Evolutionary conservation across 2,797 vertebrate genomes (phyloP).

Genomic region (Coilia nasus): DNA sequence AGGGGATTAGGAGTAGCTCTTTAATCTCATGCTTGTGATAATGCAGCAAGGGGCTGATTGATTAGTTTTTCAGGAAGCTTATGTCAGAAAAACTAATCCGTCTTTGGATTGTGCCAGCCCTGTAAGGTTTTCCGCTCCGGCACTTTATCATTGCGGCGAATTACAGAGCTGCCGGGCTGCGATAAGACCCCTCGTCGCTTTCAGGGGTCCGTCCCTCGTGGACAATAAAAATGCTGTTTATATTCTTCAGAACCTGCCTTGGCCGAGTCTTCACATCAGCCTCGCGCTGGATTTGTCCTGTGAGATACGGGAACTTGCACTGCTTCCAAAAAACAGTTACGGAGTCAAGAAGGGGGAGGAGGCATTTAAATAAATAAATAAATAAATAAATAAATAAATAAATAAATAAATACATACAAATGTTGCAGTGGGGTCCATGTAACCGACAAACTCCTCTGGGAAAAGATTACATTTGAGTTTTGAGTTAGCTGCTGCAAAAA

Average conservation of each 20-base stretch:
- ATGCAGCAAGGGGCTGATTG: slow-evolving; percentile 89
- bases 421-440: slow-evolving; percentile 41
- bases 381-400: neutral
- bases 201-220: slow-evolving; percentile 77
- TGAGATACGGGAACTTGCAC: slow-evolving; percentile 43
- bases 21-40: slow-evolving; percentile 88
- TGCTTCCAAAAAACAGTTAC: slow-evolving; percentile 23
- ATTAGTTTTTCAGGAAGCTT: slow-evolving; percentile 96
- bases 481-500: slow-evolving; percentile 63
- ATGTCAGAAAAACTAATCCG: slow-evolving; percentile 95
- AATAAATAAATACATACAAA: neutral
- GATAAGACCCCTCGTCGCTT: slow-evolving; percentile 89
- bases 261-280: slow-evolving; percentile 78
- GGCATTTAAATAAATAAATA: slow-evolving; percentile 28
- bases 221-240: slow-evolving; percentile 89
- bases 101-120: slow-evolving; percentile 90
- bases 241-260: slow-evolving; percentile 81
- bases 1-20: slow-evolving; percentile 85
- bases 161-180: slow-evolving; percentile 89
- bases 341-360: slow-evolving; percentile 17
- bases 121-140: slow-evolving; percentile 88
- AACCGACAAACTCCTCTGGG: slow-evolving; percentile 54
- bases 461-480: slow-evolving; percentile 72
- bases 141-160: slow-evolving; percentile 91
- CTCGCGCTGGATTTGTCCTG: slow-evolving; percentile 71